Conservation (phyloP, 2,888 invertebrate species). For the Sicus ferrugineus region DNA sequence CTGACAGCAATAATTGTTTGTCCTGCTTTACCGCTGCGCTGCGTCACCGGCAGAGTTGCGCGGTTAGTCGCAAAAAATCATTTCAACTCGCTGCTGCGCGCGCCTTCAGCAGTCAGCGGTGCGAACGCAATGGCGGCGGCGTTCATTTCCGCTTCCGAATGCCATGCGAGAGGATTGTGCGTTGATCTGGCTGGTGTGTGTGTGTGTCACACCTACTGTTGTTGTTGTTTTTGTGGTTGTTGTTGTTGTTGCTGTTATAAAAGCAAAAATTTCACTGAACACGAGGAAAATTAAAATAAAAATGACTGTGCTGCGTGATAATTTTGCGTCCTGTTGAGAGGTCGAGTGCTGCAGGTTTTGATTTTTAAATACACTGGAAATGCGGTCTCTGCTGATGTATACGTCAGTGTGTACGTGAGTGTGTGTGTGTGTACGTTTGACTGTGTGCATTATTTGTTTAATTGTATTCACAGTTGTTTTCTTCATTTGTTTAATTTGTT, state of each 20-base stretch:
- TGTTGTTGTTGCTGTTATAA: too few species aligned
- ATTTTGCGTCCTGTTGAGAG: slow-evolving; percentile 10
- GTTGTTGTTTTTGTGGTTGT: too few species aligned
- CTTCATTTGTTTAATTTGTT: not conserved
- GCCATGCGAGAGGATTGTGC: not conserved
- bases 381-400: too few species aligned
- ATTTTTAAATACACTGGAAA: too few species aligned
- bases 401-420: not conserved
- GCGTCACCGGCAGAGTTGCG: not conserved
- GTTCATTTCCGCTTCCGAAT: slow-evolving; percentile 16
- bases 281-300: slow-evolving; percentile 16
- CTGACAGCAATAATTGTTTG: slow-evolving; percentile 7
- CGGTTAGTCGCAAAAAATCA: not conserved
- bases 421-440: not conserved
- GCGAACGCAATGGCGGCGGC: slow-evolving; percentile 21
- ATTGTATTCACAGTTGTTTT: not conserved
- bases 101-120: not conserved
- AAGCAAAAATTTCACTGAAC: too few species aligned
- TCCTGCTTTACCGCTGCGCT: not conserved
- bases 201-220: not conserved
- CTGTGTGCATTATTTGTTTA: slow-evolving; percentile 7
- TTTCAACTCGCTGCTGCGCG: not conserved
- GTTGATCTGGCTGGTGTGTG: not conserved
- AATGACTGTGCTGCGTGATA: slow-evolving; percentile 17
- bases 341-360: too few species aligned